Evolutionary conservation across 2,113 vertebrate species (phyloP).

Genomic region (Paedocypris sp.): DNA sequence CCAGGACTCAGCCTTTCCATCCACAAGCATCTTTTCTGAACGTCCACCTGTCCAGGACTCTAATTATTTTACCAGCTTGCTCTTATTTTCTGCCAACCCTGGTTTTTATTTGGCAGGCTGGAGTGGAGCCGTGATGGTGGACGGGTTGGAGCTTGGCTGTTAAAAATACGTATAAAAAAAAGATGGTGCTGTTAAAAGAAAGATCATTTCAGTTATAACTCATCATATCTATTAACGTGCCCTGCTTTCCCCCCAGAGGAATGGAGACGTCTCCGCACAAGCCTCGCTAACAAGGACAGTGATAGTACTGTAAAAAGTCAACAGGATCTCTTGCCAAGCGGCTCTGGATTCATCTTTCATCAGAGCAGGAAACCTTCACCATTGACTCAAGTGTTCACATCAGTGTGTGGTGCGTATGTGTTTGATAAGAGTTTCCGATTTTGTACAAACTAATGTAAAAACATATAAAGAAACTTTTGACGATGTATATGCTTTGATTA

Average conservation of each 20-base stretch:
- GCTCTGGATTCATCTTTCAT: constrained; percentile 14
- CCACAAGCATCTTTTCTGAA: constrained; percentile 44
- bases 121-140: neutral
- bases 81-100: constrained; percentile 1
- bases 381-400: too few species aligned
- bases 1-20: constrained; percentile 46
- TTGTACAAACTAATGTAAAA: too few species aligned
- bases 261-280: neutral
- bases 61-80: constrained; percentile 36
- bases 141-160: too few species aligned
- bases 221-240: too few species aligned
- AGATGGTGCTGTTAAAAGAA: too few species aligned
- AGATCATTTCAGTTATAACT: too few species aligned
- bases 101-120: constrained; percentile 10
- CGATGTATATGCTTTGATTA: too few species aligned
- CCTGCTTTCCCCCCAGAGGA: neutral
- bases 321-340: neutral
- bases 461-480: too few species aligned
- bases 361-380: neutral
- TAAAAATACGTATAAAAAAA: too few species aligned
- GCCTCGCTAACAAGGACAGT: constrained; percentile 33
- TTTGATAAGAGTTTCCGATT: too few species aligned
- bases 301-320: constrained; percentile 21
- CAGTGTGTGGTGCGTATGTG: too few species aligned
- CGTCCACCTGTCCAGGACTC: constrained; percentile 52